Conservation (phyloP, 2,888 invertebrate genomes). For the Drosophila anceps region DNA sequence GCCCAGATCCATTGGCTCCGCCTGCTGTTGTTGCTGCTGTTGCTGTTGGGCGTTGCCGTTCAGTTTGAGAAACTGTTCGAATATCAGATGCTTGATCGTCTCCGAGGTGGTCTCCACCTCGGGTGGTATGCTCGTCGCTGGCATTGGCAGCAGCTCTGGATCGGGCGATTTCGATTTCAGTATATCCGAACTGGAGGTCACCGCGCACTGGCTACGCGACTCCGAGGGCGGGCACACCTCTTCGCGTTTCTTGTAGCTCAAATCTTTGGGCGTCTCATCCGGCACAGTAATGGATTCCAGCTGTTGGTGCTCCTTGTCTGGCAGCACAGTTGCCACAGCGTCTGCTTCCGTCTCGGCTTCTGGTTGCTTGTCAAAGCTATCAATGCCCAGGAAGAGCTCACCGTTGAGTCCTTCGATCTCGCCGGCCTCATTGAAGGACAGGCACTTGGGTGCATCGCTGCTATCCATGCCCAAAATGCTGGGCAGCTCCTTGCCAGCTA, state of each 20-base stretch:
- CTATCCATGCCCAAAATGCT: slow-evolving; percentile 88
- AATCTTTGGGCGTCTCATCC: slow-evolving; percentile 88
- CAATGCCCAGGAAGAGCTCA: slow-evolving; percentile 81
- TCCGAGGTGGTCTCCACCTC: slow-evolving; percentile 89
- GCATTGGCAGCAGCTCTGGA: slow-evolving; percentile 87
- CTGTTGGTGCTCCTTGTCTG: slow-evolving; percentile 84
- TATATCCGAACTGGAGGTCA: slow-evolving; percentile 90
- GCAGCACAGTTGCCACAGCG: background rate
- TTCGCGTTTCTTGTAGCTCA: slow-evolving; percentile 87
- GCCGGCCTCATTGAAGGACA: slow-evolving; percentile 85
- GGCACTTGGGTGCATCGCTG: slow-evolving; percentile 82
- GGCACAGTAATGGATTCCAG: slow-evolving; percentile 42
- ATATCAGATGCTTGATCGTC: slow-evolving; percentile 81
- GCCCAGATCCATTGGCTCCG: slow-evolving; percentile 90
- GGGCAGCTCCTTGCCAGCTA: slow-evolving; percentile 87
- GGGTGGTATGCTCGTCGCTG: slow-evolving; percentile 78
- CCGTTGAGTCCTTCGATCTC: slow-evolving; percentile 84
- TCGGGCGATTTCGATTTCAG: slow-evolving; percentile 87
- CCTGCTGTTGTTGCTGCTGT: slow-evolving; percentile 86
- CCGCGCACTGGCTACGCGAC: slow-evolving; percentile 86
- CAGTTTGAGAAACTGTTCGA: slow-evolving; percentile 82
- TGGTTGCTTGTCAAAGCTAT: slow-evolving; percentile 74
- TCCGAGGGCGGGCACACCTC: slow-evolving; percentile 82
- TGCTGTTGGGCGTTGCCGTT: slow-evolving; percentile 84
- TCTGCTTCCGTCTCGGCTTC: slow-evolving; percentile 27